phyloP scores from a whole-genome alignment of 1,140 invertebrate species.

The Chymomyza costata region DNA sequence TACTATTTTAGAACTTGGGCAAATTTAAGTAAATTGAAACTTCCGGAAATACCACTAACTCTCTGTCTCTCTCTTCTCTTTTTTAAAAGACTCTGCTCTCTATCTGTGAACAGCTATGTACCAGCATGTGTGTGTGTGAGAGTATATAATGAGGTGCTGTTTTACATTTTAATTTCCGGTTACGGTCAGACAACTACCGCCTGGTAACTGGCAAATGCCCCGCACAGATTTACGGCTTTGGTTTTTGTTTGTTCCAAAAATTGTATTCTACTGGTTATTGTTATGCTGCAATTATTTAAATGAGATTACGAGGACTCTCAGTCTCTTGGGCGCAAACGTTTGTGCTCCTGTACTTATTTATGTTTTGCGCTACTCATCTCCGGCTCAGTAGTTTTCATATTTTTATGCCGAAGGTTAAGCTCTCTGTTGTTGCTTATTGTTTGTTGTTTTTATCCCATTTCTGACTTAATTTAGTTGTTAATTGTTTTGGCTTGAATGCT shows the following conservation, averaged over 20 bases:
- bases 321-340: slow-evolving; percentile 16
- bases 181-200: slow-evolving; percentile 16
- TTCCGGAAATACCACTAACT: no score
- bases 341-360: background rate
- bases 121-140: slow-evolving; percentile 42
- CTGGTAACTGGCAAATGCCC: slow-evolving; percentile 12
- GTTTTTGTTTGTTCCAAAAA: slow-evolving; percentile 21
- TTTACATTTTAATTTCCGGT: slow-evolving; percentile 72
- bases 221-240: slow-evolving; percentile 46
- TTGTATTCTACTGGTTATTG: slow-evolving; percentile 5
- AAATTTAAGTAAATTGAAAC: no score
- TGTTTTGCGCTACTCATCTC: background rate
- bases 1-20: no score
- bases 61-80: no score
- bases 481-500: no score
- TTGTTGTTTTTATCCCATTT: slow-evolving; percentile 27
- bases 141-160: slow-evolving; percentile 69
- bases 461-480: slow-evolving; percentile 39
- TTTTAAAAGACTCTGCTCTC: no score
- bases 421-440: slow-evolving; percentile 15
- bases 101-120: background rate
- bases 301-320: slow-evolving; percentile 62
- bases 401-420: slow-evolving; percentile 43
- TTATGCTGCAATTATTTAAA: slow-evolving; percentile 68
- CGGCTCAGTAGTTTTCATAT: slow-evolving; percentile 16